Conservation (phyloP, 1,140 invertebrate genomes). For the Nilaparvata lugens region DNA sequence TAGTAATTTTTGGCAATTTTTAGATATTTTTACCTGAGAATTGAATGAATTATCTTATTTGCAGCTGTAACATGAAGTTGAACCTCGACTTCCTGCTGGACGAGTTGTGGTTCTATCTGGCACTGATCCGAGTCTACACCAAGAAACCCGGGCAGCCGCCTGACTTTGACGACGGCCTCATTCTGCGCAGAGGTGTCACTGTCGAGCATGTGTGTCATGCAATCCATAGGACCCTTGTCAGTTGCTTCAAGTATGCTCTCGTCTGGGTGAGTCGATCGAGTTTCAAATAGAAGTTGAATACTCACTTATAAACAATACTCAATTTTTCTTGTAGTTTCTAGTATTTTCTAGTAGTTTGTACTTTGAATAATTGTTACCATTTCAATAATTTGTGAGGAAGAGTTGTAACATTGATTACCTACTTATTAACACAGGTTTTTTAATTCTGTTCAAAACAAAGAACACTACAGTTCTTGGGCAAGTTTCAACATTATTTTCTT, state of each 20-base stretch:
- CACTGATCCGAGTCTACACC: slow-evolving; percentile 93
- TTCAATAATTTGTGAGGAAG: not conserved
- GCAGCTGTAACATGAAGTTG: slow-evolving; percentile 97
- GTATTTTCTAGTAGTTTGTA: no score
- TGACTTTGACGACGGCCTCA: slow-evolving; percentile 91
- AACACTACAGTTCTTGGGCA: no score
- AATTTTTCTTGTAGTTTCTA: no score
- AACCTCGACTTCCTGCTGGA: slow-evolving; percentile 95
- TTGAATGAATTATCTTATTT: slow-evolving; percentile 33
- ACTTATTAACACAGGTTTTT: no score
- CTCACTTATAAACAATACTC: not conserved
- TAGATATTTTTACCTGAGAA: no score
- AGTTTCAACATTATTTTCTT: no score
- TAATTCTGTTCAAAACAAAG: no score
- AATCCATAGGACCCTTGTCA: slow-evolving; percentile 87
- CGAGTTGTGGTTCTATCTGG: slow-evolving; percentile 87
- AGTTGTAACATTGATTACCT: no score
- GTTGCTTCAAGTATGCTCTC: slow-evolving; percentile 91
- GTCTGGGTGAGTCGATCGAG: slow-evolving; percentile 77
- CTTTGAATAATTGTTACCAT: slow-evolving; percentile 3
- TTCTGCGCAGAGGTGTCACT: slow-evolving; percentile 81
- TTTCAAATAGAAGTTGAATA: no score
- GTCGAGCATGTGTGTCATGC: slow-evolving; percentile 96
- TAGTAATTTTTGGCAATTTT: no score
- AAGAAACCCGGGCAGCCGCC: slow-evolving; percentile 96